Evolutionary conservation across 2,113 vertebrate genomes (phyloP).

Genomic region (Hymenochirus boettgeri): DNA sequence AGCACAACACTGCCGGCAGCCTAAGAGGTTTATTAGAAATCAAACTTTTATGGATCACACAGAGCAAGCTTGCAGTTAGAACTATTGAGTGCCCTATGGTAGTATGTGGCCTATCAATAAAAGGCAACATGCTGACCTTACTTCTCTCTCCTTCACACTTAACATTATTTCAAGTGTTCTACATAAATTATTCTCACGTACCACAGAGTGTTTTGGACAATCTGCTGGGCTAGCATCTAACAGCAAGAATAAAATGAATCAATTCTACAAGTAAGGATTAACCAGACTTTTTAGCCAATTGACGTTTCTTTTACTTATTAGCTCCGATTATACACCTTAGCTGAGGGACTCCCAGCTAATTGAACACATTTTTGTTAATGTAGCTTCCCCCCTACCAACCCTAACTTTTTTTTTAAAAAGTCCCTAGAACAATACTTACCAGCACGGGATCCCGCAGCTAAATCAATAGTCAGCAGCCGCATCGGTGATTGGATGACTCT

Average conservation of each 20-base stretch:
- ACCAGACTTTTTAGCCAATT: slow-evolving; percentile 6
- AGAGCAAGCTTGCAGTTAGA: slow-evolving; percentile 52
- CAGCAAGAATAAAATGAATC: slow-evolving; percentile 16
- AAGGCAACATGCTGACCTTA: slow-evolving; percentile 48
- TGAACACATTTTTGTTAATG: too few relatives aligned
- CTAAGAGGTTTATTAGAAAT: slow-evolving; percentile 55
- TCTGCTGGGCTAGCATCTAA: slow-evolving; percentile 27
- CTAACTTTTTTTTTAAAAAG: too few relatives aligned
- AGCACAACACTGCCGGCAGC: slow-evolving; percentile 50
- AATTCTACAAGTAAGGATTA: slow-evolving; percentile 13
- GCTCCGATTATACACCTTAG: too few relatives aligned
- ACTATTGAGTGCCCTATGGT: slow-evolving; percentile 50
- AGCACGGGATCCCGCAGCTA: too few relatives aligned
- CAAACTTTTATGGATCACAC: slow-evolving; percentile 51
- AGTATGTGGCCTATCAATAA: slow-evolving; percentile 44
- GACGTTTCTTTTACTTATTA: slow-evolving; percentile 17
- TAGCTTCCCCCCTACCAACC: too few relatives aligned
- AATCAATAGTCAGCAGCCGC: too few relatives aligned
- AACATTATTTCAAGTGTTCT: slow-evolving; percentile 51
- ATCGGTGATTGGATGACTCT: too few relatives aligned
- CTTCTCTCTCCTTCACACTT: slow-evolving; percentile 29
- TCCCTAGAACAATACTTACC: too few relatives aligned
- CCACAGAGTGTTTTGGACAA: slow-evolving; percentile 15
- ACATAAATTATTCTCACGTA: slow-evolving; percentile 51
- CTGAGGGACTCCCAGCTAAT: too few relatives aligned